Percentiles rank a stretch among this genome's conserved stretches.
phyloP scores from a whole-genome alignment of 2,888 invertebrate genomes.

The Aporophyla lueneburgensis region DNA sequence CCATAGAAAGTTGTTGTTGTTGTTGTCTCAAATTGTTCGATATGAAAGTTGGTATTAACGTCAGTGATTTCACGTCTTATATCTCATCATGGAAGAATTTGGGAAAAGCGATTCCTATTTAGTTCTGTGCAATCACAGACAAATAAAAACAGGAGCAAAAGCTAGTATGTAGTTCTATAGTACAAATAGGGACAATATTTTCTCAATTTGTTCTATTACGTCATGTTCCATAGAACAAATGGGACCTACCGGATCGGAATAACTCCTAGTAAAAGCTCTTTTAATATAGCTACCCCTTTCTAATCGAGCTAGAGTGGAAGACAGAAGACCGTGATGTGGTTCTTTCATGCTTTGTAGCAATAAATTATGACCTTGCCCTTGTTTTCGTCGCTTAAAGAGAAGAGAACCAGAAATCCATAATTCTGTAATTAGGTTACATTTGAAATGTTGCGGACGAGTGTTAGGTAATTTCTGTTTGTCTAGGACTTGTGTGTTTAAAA shows the following conservation, averaged over 20 bases:
- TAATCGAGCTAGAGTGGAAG: neutral
- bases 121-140: too few relatives aligned
- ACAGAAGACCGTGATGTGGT: neutral
- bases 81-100: too few relatives aligned
- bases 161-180: too few relatives aligned
- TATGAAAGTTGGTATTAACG: too few relatives aligned
- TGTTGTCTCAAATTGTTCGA: too few relatives aligned
- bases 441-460: neutral
- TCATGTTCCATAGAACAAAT: too few relatives aligned
- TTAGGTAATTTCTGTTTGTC: neutral
- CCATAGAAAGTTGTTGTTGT: too few relatives aligned
- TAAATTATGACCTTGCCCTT: neutral
- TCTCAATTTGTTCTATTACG: too few relatives aligned
- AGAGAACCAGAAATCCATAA: neutral
- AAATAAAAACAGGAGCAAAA: too few relatives aligned
- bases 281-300: neutral
- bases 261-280: neutral
- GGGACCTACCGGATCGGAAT: neutral
- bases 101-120: too few relatives aligned
- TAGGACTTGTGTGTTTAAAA: slow-evolving; percentile 23
- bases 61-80: too few relatives aligned
- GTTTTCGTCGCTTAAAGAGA: neutral
- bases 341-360: neutral
- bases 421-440: slow-evolving; percentile 7
- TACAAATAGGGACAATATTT: too few relatives aligned